phyloP scores from a whole-genome alignment of 2,113 vertebrate species.

The Mionectes macconnelli region DNA sequence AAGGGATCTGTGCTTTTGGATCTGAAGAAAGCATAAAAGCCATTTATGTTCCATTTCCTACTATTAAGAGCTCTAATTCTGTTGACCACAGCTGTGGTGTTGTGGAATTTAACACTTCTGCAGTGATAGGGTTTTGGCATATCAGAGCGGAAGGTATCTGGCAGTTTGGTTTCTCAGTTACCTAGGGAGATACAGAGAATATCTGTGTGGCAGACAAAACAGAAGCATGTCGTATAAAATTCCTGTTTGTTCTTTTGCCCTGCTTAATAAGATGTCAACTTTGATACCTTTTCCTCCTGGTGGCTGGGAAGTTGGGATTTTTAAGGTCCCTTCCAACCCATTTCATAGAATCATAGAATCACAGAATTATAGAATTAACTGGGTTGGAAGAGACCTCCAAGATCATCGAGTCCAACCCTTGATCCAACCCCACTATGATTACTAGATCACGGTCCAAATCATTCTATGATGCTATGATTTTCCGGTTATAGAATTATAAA shows the following conservation, averaged over 20 bases:
- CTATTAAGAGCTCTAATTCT: neutral
- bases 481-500: neutral
- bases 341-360: too few species aligned
- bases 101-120: neutral
- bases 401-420: too few species aligned
- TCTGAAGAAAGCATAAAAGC: neutral
- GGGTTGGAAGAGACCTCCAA: too few species aligned
- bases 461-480: neutral
- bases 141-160: neutral
- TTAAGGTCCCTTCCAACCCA: neutral
- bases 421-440: too few species aligned
- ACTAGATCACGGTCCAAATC: too few species aligned
- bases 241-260: neutral
- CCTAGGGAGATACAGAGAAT: neutral
- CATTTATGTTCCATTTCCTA: neutral
- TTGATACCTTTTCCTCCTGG: neutral
- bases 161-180: neutral
- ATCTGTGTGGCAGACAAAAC: neutral
- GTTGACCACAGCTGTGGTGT: neutral
- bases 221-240: neutral
- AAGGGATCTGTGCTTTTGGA: neutral
- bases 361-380: too few species aligned
- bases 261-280: neutral
- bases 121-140: neutral
- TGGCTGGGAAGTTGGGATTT: neutral